Percentiles rank a stretch among this genome's conserved stretches.
Conservation (phyloP, 2,888 invertebrate genomes). For the Desoria tigrina region DNA sequence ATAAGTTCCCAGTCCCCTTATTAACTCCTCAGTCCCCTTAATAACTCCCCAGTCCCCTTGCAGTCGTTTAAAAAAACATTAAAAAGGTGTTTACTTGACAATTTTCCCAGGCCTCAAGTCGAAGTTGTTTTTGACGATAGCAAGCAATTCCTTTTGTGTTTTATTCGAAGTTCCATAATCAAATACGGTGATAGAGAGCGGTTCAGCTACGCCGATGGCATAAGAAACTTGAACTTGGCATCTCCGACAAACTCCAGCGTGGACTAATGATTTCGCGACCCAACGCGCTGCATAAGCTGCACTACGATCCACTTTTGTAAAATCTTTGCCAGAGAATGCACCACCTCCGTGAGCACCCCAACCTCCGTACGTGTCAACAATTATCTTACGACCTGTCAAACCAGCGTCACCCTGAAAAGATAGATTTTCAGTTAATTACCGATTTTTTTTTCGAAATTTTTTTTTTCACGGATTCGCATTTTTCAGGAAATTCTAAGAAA, state of each 20-base stretch:
- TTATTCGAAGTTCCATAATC: constrained; percentile 94
- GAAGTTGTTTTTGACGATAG: constrained; percentile 90
- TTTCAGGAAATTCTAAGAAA: too few species aligned
- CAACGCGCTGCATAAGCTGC: constrained; percentile 98
- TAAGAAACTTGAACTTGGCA: constrained; percentile 98
- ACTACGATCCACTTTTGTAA: constrained; percentile 90
- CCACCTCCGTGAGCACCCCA: constrained; percentile 99
- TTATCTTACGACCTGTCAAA: constrained; percentile 96
- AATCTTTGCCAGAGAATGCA: constrained; percentile 99
- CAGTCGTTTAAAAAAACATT: too few species aligned
- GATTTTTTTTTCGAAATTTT: too few species aligned
- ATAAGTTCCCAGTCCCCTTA: too few species aligned
- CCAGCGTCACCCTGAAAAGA: constrained; percentile 93
- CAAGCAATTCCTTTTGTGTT: constrained; percentile 80
- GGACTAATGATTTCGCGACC: constrained; percentile 95
- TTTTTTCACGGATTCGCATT: too few species aligned
- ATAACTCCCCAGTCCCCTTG: too few species aligned
- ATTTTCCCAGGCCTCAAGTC: constrained; percentile 96
- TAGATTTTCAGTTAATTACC: too few species aligned
- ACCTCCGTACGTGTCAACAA: constrained; percentile 99
- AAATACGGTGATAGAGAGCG: constrained; percentile 93
- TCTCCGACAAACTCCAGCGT: constrained; percentile 89
- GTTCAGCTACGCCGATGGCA: constrained; percentile 97
- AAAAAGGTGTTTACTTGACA: constrained; percentile 93
- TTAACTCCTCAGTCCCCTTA: too few species aligned